phyloP scores from a whole-genome alignment of 2,113 vertebrate species.

The Hemiprocne comata region DNA sequence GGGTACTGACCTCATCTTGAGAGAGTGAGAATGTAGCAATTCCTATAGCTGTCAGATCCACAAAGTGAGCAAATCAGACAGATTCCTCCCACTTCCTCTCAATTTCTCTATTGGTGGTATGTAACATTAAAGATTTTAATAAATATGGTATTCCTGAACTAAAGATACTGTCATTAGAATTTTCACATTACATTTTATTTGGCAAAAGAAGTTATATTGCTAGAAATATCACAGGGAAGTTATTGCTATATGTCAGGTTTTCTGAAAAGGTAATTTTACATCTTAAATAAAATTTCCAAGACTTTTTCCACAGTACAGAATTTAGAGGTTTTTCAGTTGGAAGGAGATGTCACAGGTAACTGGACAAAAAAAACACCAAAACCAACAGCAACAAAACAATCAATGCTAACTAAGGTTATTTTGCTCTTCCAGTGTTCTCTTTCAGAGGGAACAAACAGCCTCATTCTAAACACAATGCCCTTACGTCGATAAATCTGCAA shows the following conservation, averaged over 20 bases:
- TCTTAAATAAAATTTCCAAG: neutral
- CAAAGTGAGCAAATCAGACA: neutral
- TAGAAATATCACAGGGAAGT: neutral
- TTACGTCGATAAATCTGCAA: constrained; percentile 27
- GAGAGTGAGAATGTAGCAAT: neutral
- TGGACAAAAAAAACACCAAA: neutral
- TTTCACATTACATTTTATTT: neutral
- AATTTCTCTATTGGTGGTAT: neutral
- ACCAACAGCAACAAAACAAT: neutral
- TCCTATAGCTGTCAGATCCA: neutral
- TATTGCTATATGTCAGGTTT: neutral
- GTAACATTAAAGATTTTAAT: neutral
- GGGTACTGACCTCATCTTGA: neutral
- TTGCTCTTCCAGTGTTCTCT: neutral
- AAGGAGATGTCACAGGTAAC: neutral
- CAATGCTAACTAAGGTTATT: neutral
- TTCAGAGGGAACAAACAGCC: neutral
- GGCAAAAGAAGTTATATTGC: neutral
- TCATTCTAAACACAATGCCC: neutral
- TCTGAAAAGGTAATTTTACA: neutral
- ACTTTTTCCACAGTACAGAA: neutral
- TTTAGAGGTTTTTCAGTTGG: neutral
- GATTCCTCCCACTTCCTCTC: neutral
- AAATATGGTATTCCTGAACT: neutral
- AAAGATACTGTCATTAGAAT: neutral